Conservation (phyloP, 2,113 vertebrate genomes). For the Motacilla alba region DNA sequence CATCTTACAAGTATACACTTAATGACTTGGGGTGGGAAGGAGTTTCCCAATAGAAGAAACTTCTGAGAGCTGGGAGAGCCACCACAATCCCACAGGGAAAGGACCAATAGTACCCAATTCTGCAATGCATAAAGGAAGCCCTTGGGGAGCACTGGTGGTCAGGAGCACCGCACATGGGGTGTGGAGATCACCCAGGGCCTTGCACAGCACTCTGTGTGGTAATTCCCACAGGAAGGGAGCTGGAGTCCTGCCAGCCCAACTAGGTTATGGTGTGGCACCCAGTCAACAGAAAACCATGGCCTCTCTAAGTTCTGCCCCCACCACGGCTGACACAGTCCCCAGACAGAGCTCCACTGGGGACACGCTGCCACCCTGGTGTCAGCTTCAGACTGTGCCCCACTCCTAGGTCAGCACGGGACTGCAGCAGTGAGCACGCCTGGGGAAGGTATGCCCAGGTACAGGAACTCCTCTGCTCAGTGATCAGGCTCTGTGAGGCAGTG, state of each 20-base stretch:
- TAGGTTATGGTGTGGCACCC: not conserved
- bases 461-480: not conserved
- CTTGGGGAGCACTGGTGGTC: no score
- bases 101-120: not conserved
- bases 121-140: not conserved
- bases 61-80: not conserved
- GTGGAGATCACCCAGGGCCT: fast-evolving
- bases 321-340: not conserved
- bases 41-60: not conserved
- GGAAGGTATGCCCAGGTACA: not conserved
- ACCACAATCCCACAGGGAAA: not conserved
- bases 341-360: not conserved
- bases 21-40: not conserved
- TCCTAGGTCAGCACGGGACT: not conserved
- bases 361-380: not conserved
- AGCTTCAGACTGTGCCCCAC: not conserved
- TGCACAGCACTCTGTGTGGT: not conserved
- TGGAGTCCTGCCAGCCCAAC: not conserved
- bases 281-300: not conserved
- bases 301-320: not conserved
- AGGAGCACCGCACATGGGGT: fast-evolving
- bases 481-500: fast-evolving
- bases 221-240: not conserved
- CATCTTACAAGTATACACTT: not conserved
- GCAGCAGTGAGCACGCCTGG: not conserved